Evolutionary conservation across 2,113 vertebrate species (phyloP).

Genomic region (Scomber colias): DNA sequence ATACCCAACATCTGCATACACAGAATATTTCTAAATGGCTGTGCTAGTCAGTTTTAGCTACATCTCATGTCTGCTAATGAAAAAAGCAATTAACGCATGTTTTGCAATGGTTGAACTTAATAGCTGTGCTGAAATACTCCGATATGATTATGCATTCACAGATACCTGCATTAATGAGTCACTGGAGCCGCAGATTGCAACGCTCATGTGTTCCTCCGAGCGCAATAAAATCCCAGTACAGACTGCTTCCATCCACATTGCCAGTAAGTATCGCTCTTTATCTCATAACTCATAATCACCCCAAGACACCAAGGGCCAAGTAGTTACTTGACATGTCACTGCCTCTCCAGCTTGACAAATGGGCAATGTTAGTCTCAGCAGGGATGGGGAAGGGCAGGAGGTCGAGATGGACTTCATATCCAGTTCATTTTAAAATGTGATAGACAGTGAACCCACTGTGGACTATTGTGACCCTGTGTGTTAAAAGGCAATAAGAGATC

Average conservation of each 20-base stretch:
- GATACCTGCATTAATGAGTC: conserved; percentile 27
- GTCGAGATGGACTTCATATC: conserved; percentile 69
- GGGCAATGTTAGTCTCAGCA: conserved; percentile 57
- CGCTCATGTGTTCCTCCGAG: conserved; percentile 6
- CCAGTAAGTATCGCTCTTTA: conserved; percentile 62
- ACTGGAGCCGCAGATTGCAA: conserved; percentile 22
- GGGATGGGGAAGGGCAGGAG: conserved; percentile 50
- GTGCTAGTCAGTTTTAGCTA: conserved; percentile 24
- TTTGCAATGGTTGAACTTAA: conserved; percentile 39
- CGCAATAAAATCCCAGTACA: conserved; percentile 36
- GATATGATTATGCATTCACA: conserved; percentile 37
- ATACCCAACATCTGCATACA: not conserved
- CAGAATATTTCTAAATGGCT: not conserved
- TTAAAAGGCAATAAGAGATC: conserved; percentile 71
- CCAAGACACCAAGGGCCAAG: conserved; percentile 70
- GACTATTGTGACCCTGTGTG: conserved; percentile 65
- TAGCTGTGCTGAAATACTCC: conserved; percentile 14
- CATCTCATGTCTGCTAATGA: conserved; percentile 40
- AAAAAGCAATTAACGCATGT: conserved; percentile 34
- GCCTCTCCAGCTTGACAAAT: conserved; percentile 74
- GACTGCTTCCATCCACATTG: conserved; percentile 30
- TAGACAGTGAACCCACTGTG: conserved; percentile 58
- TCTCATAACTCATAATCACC: conserved; percentile 76
- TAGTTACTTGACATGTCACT: conserved; percentile 68
- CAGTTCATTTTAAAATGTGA: conserved; percentile 79